These are phyloP conservation scores for Trichogramma pretiosum DNA, from an alignment of 1,140 invertebrate genomes.

Conservation along the genomic window DNA sequence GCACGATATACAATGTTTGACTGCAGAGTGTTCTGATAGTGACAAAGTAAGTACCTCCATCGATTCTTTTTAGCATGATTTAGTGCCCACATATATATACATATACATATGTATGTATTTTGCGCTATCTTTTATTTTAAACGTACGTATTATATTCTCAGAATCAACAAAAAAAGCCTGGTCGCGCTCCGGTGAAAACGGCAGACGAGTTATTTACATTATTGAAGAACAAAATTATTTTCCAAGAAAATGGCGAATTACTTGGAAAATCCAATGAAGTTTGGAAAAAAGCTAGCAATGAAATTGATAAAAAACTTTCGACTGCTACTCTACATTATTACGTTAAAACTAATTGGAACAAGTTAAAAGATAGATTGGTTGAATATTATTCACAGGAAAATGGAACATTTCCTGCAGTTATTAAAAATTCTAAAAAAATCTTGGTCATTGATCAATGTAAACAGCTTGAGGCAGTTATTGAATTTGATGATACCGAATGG, in stretches of 20 bases:
- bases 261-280: neutral
- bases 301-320: neutral
- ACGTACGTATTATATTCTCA: no score
- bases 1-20: no score
- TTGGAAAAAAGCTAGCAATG: neutral
- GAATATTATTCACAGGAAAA: neutral
- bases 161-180: no score
- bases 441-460: neutral
- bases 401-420: neutral
- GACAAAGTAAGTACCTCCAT: no score
- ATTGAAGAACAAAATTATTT: neutral
- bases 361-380: neutral
- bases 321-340: neutral
- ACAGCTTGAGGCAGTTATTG: neutral
- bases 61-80: no score
- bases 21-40: no score
- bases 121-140: no score
- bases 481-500: neutral
- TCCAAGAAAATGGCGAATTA: neutral
- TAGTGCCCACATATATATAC: no score
- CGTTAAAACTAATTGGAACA: neutral
- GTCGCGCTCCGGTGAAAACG: no score
- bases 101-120: no score
- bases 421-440: neutral
- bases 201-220: no score